Conservation (phyloP, 2,888 invertebrate genomes). For the Leucophenga maculata region DNA sequence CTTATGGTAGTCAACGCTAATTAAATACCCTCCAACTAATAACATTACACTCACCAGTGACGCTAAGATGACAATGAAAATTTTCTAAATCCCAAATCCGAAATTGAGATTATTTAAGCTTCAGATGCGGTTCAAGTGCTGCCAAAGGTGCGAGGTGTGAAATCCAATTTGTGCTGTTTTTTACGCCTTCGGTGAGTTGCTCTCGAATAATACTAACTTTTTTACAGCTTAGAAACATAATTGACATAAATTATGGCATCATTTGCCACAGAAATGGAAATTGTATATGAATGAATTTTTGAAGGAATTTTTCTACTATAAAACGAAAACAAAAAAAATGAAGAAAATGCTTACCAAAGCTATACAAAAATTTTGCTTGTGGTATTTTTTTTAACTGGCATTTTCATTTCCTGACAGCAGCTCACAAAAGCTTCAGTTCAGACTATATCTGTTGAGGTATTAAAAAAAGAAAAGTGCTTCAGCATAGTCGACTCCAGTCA, state of each 20-base stretch:
- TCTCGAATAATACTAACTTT: no score
- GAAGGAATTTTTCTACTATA: no score
- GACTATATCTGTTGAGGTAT: no score
- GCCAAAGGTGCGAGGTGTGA: neutral
- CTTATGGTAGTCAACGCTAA: slow-evolving; percentile 3
- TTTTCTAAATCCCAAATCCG: slow-evolving; percentile 9
- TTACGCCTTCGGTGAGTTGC: no score
- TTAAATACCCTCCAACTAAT: slow-evolving; percentile 1
- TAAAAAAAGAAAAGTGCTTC: no score
- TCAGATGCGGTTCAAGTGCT: neutral
- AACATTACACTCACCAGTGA: neutral
- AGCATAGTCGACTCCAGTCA: slow-evolving; percentile 1
- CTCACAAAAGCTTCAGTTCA: neutral
- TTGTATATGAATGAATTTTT: neutral
- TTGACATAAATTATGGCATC: neutral
- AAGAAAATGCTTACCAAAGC: neutral
- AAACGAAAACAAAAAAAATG: neutral
- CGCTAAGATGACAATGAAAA: slow-evolving; percentile 1
- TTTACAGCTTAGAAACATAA: neutral
- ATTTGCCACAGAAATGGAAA: neutral
- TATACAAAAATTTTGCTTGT: neutral
- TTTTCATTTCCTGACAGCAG: slow-evolving; percentile 2
- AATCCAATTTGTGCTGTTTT: slow-evolving; percentile 7
- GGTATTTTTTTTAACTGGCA: slow-evolving; percentile 11
- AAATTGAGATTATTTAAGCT: slow-evolving; percentile 12